Conservation (phyloP, 2,797 vertebrate genomes). For the Peromyscus attwateri region DNA sequence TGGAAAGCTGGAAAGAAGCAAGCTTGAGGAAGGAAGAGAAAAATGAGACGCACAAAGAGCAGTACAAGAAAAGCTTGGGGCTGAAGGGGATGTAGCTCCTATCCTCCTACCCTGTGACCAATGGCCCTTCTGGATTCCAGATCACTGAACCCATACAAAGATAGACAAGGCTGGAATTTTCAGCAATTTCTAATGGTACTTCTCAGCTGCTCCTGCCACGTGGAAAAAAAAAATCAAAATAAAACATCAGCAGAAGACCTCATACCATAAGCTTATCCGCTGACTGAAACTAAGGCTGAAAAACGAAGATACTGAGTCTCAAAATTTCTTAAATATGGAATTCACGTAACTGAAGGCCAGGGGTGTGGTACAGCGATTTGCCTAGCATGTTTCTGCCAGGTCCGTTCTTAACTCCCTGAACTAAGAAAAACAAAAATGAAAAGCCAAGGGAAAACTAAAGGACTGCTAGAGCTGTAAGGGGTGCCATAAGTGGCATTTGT, state of each 20-base stretch:
- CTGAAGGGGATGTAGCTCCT: neutral
- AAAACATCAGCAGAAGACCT: slow-evolving; percentile 33
- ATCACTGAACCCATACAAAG: slow-evolving; percentile 20
- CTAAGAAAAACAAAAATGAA: neutral
- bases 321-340: slow-evolving; percentile 41
- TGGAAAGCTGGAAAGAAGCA: neutral
- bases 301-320: neutral
- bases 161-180: neutral
- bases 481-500: slow-evolving; percentile 4
- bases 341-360: neutral
- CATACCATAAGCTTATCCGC: neutral
- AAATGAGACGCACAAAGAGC: neutral
- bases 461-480: neutral
- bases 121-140: neutral
- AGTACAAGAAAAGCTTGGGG: neutral
- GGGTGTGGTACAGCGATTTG: neutral
- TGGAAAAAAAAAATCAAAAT: slow-evolving; percentile 54
- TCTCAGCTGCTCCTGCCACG: slow-evolving; percentile 46
- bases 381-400: neutral
- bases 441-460: neutral
- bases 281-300: slow-evolving; percentile 27
- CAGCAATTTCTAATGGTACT: slow-evolving; percentile 19
- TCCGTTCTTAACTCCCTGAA: neutral
- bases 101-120: neutral
- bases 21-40: neutral